phyloP scores from a whole-genome alignment of 2,113 vertebrate genomes.

The Beaufortia kweichowensis region DNA sequence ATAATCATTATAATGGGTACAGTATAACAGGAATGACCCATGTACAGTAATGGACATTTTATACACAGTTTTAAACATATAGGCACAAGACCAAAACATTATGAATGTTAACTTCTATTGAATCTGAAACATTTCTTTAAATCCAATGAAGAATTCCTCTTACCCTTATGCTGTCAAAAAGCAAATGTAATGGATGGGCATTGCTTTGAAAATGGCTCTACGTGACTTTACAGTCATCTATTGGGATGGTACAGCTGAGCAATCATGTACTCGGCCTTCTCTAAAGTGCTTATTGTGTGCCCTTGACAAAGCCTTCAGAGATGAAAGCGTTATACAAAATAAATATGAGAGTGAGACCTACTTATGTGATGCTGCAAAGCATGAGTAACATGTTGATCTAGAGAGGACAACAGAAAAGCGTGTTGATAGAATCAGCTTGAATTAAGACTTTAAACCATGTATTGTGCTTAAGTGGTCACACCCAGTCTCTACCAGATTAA shows the following conservation, averaged over 20 bases:
- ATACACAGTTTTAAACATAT: too few species aligned
- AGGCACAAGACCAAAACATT: too few species aligned
- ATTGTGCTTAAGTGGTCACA: slow-evolving; percentile 17
- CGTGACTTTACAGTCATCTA: slow-evolving; percentile 31
- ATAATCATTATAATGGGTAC: too few species aligned
- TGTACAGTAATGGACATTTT: too few species aligned
- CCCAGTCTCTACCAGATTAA: slow-evolving; percentile 8
- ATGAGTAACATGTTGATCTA: slow-evolving; percentile 16
- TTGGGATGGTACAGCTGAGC: slow-evolving; percentile 53
- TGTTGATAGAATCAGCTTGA: slow-evolving; percentile 30
- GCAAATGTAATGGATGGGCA: neutral
- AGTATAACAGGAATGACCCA: too few species aligned
- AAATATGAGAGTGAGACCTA: slow-evolving; percentile 12
- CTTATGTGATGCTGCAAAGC: slow-evolving; percentile 16
- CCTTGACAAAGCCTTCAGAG: slow-evolving; percentile 46
- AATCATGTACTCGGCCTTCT: slow-evolving; percentile 54
- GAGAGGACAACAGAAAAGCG: too few species aligned
- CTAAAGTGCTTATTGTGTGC: slow-evolving; percentile 51
- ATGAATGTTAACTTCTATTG: too few species aligned
- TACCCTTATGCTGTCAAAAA: slow-evolving; percentile 8
- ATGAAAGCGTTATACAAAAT: slow-evolving; percentile 35
- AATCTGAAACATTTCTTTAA: neutral
- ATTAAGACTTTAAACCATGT: slow-evolving; percentile 24
- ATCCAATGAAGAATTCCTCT: neutral
- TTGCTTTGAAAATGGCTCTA: slow-evolving; percentile 35